A percentile compares a stretch with the other conserved stretches of the same genome.
Evolutionary conservation across 2,797 vertebrate genomes (phyloP).

Genomic region (Bradypodion ventrale): DNA sequence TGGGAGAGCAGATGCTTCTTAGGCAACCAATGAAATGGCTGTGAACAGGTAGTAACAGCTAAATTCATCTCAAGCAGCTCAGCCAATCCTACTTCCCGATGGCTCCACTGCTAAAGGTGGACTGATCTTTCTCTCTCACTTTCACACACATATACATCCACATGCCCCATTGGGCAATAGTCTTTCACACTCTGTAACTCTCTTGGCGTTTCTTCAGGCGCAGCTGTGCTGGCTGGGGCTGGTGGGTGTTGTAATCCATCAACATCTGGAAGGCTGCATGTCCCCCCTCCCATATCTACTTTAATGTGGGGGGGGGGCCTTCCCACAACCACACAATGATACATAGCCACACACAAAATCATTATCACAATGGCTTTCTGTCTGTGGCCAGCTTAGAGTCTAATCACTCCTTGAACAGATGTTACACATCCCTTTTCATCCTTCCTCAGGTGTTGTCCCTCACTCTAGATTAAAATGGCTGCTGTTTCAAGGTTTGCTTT

Average conservation of each 20-base stretch:
- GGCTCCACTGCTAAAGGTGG: neutral
- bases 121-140: rapidly evolving
- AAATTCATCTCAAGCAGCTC: conserved; percentile 27
- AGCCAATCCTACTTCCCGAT: neutral
- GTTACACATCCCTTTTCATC: too few relatives aligned
- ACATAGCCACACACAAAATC: neutral
- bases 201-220: neutral
- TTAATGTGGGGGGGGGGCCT: neutral
- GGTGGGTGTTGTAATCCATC: neutral
- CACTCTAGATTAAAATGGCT: too few relatives aligned
- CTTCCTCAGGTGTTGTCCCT: too few relatives aligned
- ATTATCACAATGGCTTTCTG: neutral
- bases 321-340: neutral
- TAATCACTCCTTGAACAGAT: too few relatives aligned
- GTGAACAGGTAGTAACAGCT: conserved; percentile 37
- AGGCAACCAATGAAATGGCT: neutral
- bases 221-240: neutral
- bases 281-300: neutral
- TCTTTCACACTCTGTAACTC: neutral
- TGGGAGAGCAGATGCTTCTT: neutral
- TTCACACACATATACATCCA: too few relatives aligned
- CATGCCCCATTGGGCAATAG: neutral
- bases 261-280: neutral
- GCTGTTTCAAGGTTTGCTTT: too few relatives aligned
- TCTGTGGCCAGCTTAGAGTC: too few relatives aligned